A percentile compares a stretch with the other conserved stretches of the same genome.
These are phyloP conservation scores for Papio anubis DNA, from an alignment of 2,113 vertebrate genomes.

Conservation along the genomic window DNA sequence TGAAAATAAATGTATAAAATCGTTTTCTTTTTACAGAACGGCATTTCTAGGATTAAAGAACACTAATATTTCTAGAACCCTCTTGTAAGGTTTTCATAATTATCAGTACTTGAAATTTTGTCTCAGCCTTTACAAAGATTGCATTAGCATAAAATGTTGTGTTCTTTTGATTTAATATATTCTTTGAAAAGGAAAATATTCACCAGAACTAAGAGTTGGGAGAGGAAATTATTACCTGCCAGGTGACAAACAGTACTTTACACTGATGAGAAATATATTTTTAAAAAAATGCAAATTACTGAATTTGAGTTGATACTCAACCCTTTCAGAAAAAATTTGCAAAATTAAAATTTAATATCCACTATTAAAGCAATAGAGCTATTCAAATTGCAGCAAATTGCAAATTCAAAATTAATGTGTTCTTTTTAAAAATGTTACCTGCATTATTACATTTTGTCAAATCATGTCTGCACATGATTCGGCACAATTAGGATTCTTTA, in stretches of 20 bases:
- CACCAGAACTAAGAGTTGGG: constrained; percentile 72
- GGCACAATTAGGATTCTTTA: constrained; percentile 58
- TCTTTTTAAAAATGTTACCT: constrained; percentile 76
- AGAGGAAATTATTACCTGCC: constrained; percentile 87
- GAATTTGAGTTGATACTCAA: constrained; percentile 80
- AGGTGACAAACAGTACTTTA: constrained; percentile 84
- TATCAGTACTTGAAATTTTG: constrained; percentile 83
- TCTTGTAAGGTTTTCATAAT: constrained; percentile 80
- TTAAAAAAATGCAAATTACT: constrained; percentile 82
- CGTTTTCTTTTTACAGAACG: neutral
- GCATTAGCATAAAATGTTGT: constrained; percentile 86
- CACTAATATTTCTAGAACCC: constrained; percentile 74
- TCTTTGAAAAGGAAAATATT: constrained; percentile 82
- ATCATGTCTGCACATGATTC: constrained; percentile 55
- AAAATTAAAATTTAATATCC: constrained; percentile 81
- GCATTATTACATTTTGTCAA: constrained; percentile 71
- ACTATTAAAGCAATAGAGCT: constrained; percentile 72
- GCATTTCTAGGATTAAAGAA: constrained; percentile 39
- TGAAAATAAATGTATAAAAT: constrained; percentile 59
- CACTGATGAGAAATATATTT: constrained; percentile 81
- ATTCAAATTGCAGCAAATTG: constrained; percentile 79
- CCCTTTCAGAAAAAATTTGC: constrained; percentile 70
- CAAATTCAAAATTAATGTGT: constrained; percentile 72
- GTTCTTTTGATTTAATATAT: constrained; percentile 85
- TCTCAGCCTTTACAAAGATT: constrained; percentile 84